Conservation (phyloP, 1,140 invertebrate genomes). For the Drosophila saltans region DNA sequence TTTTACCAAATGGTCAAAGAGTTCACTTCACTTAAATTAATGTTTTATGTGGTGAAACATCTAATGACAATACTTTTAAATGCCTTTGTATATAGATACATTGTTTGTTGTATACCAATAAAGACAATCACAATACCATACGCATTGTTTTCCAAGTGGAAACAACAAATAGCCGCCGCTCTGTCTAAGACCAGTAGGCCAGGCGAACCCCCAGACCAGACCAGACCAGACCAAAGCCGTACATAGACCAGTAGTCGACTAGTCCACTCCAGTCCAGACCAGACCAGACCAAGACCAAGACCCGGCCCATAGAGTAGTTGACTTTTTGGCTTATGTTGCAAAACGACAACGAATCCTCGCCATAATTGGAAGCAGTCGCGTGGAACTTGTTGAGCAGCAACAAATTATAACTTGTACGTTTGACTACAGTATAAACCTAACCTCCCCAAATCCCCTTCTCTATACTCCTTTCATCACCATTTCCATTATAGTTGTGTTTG, state of each 20-base stretch:
- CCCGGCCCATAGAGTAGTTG: constrained; percentile 50
- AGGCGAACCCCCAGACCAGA: constrained; percentile 37
- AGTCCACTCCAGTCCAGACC: constrained; percentile 37
- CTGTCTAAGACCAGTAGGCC: constrained; percentile 68
- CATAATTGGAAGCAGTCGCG: constrained; percentile 77
- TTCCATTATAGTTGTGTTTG: neutral
- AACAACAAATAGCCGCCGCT: constrained; percentile 46
- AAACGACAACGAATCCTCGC: constrained; percentile 61
- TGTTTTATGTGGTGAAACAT: too few species aligned
- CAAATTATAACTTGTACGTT: constrained; percentile 63
- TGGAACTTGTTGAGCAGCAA: constrained; percentile 68
- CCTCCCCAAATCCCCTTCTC: neutral
- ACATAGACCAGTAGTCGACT: too few species aligned
- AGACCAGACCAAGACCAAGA: constrained; percentile 37
- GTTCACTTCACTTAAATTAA: too few species aligned
- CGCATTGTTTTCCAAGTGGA: constrained; percentile 49
- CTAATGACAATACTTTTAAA: too few species aligned
- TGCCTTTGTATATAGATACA: too few species aligned
- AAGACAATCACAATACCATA: constrained; percentile 18
- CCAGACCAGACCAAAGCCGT: constrained; percentile 34
- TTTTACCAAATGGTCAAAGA: too few species aligned
- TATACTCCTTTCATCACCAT: constrained; percentile 4
- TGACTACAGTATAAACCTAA: neutral
- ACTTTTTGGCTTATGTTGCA: constrained; percentile 75
- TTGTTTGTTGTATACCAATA: neutral